A percentile compares a stretch with the other conserved stretches of the same genome.
phyloP scores from a whole-genome alignment of 2,113 vertebrate genomes.

The Phylloscopus whistleri region DNA sequence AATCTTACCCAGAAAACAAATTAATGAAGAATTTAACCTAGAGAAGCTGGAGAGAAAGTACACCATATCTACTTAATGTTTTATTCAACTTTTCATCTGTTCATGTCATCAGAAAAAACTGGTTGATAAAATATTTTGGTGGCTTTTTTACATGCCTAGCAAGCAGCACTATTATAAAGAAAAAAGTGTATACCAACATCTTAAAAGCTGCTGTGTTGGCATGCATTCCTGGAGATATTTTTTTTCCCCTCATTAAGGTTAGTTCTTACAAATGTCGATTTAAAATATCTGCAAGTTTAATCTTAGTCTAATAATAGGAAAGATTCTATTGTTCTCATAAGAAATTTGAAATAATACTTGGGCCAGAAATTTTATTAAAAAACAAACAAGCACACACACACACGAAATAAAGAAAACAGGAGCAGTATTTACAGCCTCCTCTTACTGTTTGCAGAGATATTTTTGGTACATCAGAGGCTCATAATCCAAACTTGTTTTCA shows the following conservation, averaged over 20 bases:
- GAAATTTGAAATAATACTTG: background rate
- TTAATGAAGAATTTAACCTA: background rate
- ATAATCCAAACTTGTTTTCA: background rate
- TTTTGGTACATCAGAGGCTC: background rate
- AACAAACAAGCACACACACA: too few species aligned
- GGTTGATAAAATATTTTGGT: background rate
- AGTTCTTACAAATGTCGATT: background rate
- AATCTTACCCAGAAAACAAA: background rate
- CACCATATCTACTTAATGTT: background rate
- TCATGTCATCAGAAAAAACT: background rate
- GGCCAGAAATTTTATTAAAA: background rate
- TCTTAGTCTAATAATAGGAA: background rate
- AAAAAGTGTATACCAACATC: background rate
- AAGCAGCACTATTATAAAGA: background rate
- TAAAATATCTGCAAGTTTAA: background rate
- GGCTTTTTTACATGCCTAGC: fast-evolving
- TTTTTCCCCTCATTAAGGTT: background rate
- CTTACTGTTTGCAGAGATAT: background rate
- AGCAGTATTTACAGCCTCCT: background rate
- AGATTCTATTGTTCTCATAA: background rate
- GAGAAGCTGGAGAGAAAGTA: background rate
- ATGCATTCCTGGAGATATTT: background rate
- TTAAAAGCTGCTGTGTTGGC: background rate
- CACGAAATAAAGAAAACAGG: background rate
- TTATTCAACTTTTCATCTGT: background rate